Evolutionary conservation across 2,797 vertebrate genomes (phyloP), one percentile per base, ranked within the genome.

Genomic region (Sparidentex hasta): DNA sequence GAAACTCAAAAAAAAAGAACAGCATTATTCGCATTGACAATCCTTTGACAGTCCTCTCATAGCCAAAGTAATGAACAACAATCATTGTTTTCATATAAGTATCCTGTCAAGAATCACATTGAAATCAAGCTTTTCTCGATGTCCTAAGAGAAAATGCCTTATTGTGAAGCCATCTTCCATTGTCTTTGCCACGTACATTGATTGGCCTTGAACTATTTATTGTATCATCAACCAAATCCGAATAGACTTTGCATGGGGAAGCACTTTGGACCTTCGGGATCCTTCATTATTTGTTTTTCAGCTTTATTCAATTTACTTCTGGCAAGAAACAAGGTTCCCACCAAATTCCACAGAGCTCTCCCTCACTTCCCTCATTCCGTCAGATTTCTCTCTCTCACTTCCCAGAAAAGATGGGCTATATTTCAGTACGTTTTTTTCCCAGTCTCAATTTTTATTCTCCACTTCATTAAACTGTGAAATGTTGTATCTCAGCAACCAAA

Each of bases 281-380:
- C 66, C 71, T 73, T 69, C 75, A 21, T 72, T 91, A 87, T 92
- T 92, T 88, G 84, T 82, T 88, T 93, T 84, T 65, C 17, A 89
- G 73, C 81, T 92, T 89, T 77, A 87, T 88, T 94, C 56, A 87
- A 87, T 91, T 92, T 79, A 82, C 82, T 72, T 65, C 83, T 93
- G 93, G 90, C 90, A 92, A 86, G 73, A 88, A 74, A 62, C 74
- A 63, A 73, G 65, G 82, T 95, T 95, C 93, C 93, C 94, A 95
- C 89, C 80, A 85, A 93, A 93, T 89, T 90, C 87, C 84, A 75
- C 27, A 21, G 72, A 78, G 61, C 87, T 43, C 74, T 4, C 3
- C 38, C 59, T 77, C 48, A 25, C 58, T 54, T 78, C 41, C 59
- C 54, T 79, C n/a, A 51, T 61, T 69, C 52, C 27, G 46, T 55